These are phyloP conservation scores for Camelus dromedarius DNA, from an alignment of 2,113 vertebrate genomes.

Conservation along the genomic window DNA sequence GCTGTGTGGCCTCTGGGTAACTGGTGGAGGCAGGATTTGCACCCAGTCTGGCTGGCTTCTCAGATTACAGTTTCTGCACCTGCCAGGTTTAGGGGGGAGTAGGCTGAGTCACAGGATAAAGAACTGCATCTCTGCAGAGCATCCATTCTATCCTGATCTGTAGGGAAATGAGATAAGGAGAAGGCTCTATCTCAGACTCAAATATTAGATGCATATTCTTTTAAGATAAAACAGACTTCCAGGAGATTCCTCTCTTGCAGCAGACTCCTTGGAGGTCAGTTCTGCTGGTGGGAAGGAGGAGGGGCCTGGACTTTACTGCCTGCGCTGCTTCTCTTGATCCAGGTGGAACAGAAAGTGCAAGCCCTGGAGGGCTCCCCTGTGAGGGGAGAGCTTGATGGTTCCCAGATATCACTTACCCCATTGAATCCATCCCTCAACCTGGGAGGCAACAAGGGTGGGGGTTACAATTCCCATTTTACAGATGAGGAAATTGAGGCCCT, in stretches of 20 bases:
- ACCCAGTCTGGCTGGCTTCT: background rate
- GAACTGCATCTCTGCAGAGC: background rate
- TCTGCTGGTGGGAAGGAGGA: background rate
- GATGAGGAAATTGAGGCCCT: background rate
- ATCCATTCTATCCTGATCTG: background rate
- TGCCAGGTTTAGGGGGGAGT: background rate
- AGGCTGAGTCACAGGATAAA: background rate
- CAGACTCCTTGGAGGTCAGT: background rate
- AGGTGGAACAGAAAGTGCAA: background rate
- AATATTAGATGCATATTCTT: background rate
- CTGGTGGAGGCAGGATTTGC: background rate
- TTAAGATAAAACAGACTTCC: background rate
- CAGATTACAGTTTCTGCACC: background rate
- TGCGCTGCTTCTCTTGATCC: background rate
- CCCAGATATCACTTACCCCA: background rate
- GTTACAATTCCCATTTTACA: background rate
- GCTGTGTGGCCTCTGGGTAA: background rate
- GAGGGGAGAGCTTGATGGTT: background rate
- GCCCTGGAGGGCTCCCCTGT: background rate
- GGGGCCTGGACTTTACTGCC: background rate
- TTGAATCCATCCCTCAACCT: background rate
- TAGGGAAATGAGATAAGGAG: background rate
- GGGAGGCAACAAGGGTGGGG: background rate
- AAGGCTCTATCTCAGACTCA: background rate
- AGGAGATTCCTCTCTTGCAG: background rate